These are phyloP conservation scores for Trachymyrmex cornetzi DNA, from an alignment of 1,140 invertebrate genomes.

Conservation along the genomic window DNA sequence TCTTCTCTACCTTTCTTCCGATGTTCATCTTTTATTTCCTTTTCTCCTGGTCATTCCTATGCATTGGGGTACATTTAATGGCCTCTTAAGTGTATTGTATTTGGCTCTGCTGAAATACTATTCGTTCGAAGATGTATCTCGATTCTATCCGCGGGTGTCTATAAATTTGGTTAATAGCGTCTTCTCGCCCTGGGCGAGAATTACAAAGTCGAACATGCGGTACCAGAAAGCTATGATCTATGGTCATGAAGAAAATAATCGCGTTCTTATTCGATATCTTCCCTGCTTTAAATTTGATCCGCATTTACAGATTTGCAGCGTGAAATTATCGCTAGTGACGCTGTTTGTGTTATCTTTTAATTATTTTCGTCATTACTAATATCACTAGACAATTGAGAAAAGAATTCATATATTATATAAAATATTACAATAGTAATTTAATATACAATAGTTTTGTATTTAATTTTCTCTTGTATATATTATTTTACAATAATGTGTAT, in stretches of 20 bases:
- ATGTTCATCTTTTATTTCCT: slow-evolving; percentile 27
- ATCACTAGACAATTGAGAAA: not conserved
- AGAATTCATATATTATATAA: not conserved
- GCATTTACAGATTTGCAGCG: not conserved
- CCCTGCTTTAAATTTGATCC: not conserved
- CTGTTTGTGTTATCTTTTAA: not conserved
- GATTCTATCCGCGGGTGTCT: slow-evolving; percentile 63
- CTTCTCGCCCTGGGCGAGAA: slow-evolving; percentile 23
- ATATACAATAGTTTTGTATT: too few relatives aligned
- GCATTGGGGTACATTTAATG: not conserved
- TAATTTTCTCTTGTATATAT: too few relatives aligned
- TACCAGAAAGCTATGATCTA: slow-evolving; percentile 21
- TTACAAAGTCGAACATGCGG: slow-evolving; percentile 27
- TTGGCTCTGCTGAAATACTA: not conserved
- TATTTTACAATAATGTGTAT: too few relatives aligned
- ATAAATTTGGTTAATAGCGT: slow-evolving; percentile 73
- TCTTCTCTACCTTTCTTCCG: not conserved
- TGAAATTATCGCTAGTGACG: slow-evolving; percentile 19
- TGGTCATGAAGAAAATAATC: not conserved
- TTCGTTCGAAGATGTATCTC: not conserved
- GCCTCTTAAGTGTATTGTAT: not conserved
- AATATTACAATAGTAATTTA: not conserved
- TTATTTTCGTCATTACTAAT: not conserved
- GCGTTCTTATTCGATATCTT: not conserved
- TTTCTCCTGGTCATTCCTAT: not conserved